Conservation (phyloP, 2,797 vertebrate genomes). For the Neosalanx taihuensis region DNA sequence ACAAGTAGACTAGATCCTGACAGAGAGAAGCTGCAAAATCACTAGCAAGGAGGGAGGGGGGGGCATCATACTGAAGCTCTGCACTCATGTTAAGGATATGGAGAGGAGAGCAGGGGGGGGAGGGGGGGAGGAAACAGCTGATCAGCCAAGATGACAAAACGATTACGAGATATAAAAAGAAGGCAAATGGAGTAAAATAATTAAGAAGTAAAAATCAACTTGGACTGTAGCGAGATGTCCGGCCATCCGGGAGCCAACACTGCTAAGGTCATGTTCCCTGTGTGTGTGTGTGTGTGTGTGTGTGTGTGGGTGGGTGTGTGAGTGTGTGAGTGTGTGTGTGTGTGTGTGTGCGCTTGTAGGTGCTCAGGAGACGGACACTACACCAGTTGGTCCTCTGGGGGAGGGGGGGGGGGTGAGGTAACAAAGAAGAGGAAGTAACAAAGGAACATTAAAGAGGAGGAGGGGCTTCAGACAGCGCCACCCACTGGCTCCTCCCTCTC, state of each 20-base stretch:
- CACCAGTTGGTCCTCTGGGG: conserved; percentile 74
- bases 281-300: conserved; percentile 27
- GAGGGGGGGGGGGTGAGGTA: conserved; percentile 42
- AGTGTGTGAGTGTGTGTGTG: conserved; percentile 29
- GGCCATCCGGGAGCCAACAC: conserved; percentile 65
- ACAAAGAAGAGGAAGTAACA: conserved; percentile 70
- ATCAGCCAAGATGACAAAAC: conserved; percentile 24
- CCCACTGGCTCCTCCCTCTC: conserved; percentile 37
- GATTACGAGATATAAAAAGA: not conserved
- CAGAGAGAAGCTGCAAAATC: not conserved
- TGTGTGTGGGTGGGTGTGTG: conserved; percentile 43
- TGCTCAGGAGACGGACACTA: conserved; percentile 54
- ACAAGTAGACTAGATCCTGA: too few species aligned
- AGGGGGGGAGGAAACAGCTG: conserved; percentile 34
- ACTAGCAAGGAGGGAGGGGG: not conserved
- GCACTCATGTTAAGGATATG: conserved; percentile 15
- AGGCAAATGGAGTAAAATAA: conserved; percentile 41
- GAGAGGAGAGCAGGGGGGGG: not conserved
- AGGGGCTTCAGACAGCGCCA: conserved; percentile 53
- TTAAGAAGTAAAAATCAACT: conserved; percentile 39
- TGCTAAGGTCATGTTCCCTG: conserved; percentile 62
- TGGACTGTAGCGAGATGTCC: conserved; percentile 47
- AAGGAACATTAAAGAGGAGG: conserved; percentile 41
- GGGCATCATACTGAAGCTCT: not conserved
- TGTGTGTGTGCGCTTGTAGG: conserved; percentile 54